Evolutionary conservation across 2,888 invertebrate species (phyloP).

Genomic region (Rhingia campestris): DNA sequence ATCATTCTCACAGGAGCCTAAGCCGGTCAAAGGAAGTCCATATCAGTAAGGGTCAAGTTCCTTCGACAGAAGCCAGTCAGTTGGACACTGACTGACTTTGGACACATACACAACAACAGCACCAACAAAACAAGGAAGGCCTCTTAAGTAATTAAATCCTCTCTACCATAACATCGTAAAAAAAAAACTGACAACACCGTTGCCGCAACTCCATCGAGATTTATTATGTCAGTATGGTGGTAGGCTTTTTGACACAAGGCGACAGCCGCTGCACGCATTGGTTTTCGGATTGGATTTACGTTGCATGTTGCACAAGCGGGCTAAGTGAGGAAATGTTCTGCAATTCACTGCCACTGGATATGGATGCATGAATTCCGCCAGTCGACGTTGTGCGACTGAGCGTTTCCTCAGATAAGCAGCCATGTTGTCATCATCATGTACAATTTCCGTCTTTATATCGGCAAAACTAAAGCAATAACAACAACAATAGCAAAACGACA

Average conservation of each 20-base stretch:
- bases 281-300: not conserved
- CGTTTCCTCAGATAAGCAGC: constrained; percentile 56
- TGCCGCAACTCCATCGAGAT: constrained; percentile 4
- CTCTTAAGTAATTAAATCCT: constrained; percentile 22
- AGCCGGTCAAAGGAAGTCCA: constrained; percentile 17
- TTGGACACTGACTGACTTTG: not conserved
- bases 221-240: constrained; percentile 5
- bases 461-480: constrained; percentile 9
- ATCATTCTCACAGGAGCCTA: constrained; percentile 19
- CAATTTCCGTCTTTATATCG: constrained; percentile 61
- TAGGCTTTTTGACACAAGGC: constrained; percentile 21
- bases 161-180: not conserved
- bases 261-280: constrained; percentile 9
- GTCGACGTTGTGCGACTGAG: not conserved
- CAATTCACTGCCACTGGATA: constrained; percentile 53
- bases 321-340: constrained; percentile 54
- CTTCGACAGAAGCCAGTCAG: constrained; percentile 1
- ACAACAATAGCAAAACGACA: not conserved
- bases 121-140: not conserved
- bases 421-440: constrained; percentile 39
- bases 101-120: too few relatives aligned
- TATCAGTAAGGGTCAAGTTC: constrained; percentile 25
- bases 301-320: constrained; percentile 66
- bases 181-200: constrained; percentile 9
- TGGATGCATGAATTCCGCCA: constrained; percentile 55